Percentiles rank a stretch among this genome's conserved stretches.
Conservation (phyloP, 2,797 vertebrate genomes). For the Apodemus agrarius region DNA sequence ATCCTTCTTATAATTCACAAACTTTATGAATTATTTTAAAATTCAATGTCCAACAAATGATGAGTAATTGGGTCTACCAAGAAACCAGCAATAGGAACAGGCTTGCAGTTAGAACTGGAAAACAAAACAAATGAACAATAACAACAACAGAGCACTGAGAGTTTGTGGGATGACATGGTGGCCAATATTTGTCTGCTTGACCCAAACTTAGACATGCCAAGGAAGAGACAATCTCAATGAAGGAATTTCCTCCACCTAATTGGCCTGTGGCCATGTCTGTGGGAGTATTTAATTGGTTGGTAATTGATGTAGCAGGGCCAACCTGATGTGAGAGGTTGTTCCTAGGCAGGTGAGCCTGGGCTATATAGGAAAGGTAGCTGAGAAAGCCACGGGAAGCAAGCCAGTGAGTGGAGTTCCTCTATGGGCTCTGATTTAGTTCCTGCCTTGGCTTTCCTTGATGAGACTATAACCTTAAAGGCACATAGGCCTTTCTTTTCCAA, state of each 20-base stretch:
- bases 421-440: background rate
- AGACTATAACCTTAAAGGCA: background rate
- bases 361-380: background rate
- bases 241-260: background rate
- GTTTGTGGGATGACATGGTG: background rate
- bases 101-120: background rate
- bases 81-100: background rate
- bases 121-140: background rate
- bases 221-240: background rate
- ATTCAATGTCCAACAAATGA: background rate
- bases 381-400: background rate
- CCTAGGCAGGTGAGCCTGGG: background rate
- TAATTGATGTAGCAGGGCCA: background rate
- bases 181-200: background rate
- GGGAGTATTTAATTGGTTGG: background rate
- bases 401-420: background rate
- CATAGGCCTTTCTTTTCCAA: background rate
- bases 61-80: background rate
- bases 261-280: background rate
- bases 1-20: background rate
- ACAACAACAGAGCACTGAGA: background rate
- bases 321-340: background rate
- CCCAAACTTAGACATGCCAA: background rate
- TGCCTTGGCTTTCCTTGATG: background rate
- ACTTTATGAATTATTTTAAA: conserved; percentile 35